Base-by-base conservation (phyloP, 2,888 invertebrate genomes). In the Archaeoteleia sp. region DNA sequence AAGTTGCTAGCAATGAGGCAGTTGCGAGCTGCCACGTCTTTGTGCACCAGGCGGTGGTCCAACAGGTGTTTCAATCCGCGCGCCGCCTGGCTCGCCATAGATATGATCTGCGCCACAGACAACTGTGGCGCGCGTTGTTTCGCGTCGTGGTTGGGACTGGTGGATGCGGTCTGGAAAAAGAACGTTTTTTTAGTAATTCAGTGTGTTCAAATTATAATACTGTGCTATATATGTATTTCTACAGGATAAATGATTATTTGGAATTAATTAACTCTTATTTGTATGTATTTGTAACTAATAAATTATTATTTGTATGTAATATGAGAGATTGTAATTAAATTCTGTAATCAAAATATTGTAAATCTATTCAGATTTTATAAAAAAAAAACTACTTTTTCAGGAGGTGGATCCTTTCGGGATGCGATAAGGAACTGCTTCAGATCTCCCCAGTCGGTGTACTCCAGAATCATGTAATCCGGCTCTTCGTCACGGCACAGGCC, bases 391-490 rank as follows among this genome's bases (percentile, higher is more conserved):
- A 54, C 61, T 76, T 61, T 51, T 42, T 32, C 62, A 51, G 3
- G 29, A 9, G 20, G 10, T 32, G 25, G 60, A 30, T 76, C 81
- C 53, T 78, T 82, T 51, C 55, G 14, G 3, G 84, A 83, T 7
- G 94, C 93, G 46, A 92, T 86, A 13, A 95, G 88, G 87, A 93
- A 96, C 87, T 94, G 95, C 78, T 97, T 97, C 46, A 97, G 87
- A 84, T 97, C 97, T 3, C 97, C 97, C 97, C 96, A 97, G 82
- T 97, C 97, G 1, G 95, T 95, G 81, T 95, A 94, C 80, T 97
- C 96, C 8, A 95, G 86, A 13, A 97, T 90, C 90, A 97, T 91
- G 78, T 92, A 95, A 81, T 95, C 94, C 0, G 96, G 97, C 73
- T 96, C 95, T 1, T 89, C 88, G 46, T 94, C 94, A 37, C 92